Percentiles rank a stretch among this genome's conserved stretches.
These are phyloP conservation scores for Pammene fasciana DNA, from an alignment of 2,888 invertebrate species.

Conservation along the genomic window DNA sequence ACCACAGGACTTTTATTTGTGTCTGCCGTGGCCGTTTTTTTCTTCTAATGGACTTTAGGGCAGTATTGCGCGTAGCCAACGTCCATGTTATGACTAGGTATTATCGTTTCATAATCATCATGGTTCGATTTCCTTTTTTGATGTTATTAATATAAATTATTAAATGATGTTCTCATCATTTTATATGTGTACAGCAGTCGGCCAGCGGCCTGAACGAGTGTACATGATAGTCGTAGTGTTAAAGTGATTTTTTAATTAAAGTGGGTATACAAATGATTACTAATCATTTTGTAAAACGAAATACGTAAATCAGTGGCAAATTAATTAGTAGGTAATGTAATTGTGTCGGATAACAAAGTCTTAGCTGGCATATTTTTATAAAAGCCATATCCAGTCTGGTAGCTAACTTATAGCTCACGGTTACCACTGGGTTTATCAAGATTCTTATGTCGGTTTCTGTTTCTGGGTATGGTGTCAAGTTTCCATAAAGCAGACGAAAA, in stretches of 20 bases:
- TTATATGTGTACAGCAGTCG: slow-evolving; percentile 7
- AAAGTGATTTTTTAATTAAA: neutral
- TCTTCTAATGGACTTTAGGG: no score
- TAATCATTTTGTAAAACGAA: slow-evolving; percentile 37
- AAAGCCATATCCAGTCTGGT: slow-evolving; percentile 14
- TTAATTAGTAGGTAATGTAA: slow-evolving; percentile 24
- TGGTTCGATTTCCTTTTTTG: neutral
- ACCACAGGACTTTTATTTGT: no score
- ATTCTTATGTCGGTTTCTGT: no score
- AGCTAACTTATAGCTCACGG: slow-evolving; percentile 22
- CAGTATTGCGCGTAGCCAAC: no score
- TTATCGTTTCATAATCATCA: neutral
- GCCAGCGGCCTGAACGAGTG: slow-evolving; percentile 13
- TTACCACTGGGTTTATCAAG: no score
- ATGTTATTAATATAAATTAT: neutral
- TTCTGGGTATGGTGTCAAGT: no score
- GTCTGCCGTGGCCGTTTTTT: no score
- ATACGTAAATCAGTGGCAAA: slow-evolving; percentile 39
- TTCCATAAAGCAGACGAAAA: no score
- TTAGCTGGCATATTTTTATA: slow-evolving; percentile 39
- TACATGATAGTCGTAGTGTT: slow-evolving; percentile 14
- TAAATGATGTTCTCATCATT: neutral
- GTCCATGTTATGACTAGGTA: no score
- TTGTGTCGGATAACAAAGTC: slow-evolving; percentile 27
- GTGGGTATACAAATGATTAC: slow-evolving; percentile 27